Conservation (phyloP, 2,797 vertebrate species). For the Chiloscyllium punctatum region DNA sequence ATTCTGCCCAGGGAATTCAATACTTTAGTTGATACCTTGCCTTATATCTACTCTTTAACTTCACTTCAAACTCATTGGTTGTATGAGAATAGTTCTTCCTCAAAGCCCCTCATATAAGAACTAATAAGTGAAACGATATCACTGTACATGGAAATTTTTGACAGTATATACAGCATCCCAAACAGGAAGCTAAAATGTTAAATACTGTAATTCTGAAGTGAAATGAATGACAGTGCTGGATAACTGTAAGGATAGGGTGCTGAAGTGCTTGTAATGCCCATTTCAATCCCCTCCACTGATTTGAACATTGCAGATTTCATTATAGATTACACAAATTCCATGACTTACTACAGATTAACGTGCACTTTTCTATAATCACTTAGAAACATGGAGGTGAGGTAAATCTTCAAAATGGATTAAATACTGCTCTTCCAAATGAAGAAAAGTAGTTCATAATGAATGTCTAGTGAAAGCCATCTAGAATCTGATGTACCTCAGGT, state of each 20-base stretch:
- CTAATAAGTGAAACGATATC: neutral
- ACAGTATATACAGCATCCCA: neutral
- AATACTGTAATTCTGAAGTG: neutral
- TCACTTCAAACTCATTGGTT: neutral
- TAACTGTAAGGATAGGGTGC: neutral
- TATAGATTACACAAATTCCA: constrained; percentile 21
- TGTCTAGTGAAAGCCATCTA: neutral
- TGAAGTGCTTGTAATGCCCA: neutral
- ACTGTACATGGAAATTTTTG: neutral
- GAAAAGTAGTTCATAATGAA: neutral
- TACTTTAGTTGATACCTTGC: neutral
- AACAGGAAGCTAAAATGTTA: neutral
- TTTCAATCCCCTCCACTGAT: neutral
- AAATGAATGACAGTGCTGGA: neutral
- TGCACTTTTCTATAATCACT: neutral
- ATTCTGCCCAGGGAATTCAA: neutral
- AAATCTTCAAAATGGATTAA: constrained; percentile 5
- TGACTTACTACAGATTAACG: constrained; percentile 5
- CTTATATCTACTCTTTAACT: neutral
- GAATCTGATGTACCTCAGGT: neutral
- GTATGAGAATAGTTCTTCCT: neutral
- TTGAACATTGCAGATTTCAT: constrained; percentile 14
- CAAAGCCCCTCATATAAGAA: neutral
- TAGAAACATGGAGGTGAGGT: neutral
- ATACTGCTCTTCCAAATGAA: neutral